Evolutionary conservation across 1,140 invertebrate genomes (phyloP).

Genomic region (Ips typographus): DNA sequence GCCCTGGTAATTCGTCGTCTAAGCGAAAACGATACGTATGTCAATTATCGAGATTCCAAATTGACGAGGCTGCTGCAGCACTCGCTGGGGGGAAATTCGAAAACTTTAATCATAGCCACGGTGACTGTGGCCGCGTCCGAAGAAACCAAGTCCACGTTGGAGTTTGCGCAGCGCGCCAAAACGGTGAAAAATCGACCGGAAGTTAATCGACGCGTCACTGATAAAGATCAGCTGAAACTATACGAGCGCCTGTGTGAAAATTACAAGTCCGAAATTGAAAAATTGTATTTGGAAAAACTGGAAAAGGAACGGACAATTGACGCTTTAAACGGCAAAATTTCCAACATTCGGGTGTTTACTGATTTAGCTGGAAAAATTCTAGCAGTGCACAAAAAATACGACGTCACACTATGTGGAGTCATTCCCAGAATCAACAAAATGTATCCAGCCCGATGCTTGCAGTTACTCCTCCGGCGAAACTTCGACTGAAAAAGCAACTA

Average conservation of each 20-base stretch:
- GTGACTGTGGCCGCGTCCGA: constrained; percentile 72
- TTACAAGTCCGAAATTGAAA: constrained; percentile 28
- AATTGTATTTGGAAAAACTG: constrained; percentile 17
- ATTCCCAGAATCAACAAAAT: too few relatives aligned
- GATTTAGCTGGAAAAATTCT: too few relatives aligned
- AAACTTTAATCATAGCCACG: constrained; percentile 83
- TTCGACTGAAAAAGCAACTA: too few relatives aligned
- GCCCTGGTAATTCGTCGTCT: constrained; percentile 45
- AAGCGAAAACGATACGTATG: constrained; percentile 50
- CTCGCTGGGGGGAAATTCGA: constrained; percentile 84
- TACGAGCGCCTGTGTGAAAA: constrained; percentile 33
- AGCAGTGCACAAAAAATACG: too few relatives aligned
- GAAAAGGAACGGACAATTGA: constrained; percentile 23
- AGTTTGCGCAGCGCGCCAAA: constrained; percentile 69
- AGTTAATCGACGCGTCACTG: constrained; percentile 61
- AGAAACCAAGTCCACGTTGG: constrained; percentile 74
- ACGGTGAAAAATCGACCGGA: constrained; percentile 70
- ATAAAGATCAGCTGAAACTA: constrained; percentile 34
- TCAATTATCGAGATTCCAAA: constrained; percentile 83
- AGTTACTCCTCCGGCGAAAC: too few relatives aligned
- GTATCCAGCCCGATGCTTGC: too few relatives aligned
- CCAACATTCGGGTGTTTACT: constrained; percentile 21
- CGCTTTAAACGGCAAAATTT: constrained; percentile 22
- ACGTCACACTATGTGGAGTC: too few relatives aligned
- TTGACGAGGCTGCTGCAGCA: constrained; percentile 80